phyloP scores from a whole-genome alignment of 1,140 invertebrate genomes.

The Phymastichus coffea region DNA sequence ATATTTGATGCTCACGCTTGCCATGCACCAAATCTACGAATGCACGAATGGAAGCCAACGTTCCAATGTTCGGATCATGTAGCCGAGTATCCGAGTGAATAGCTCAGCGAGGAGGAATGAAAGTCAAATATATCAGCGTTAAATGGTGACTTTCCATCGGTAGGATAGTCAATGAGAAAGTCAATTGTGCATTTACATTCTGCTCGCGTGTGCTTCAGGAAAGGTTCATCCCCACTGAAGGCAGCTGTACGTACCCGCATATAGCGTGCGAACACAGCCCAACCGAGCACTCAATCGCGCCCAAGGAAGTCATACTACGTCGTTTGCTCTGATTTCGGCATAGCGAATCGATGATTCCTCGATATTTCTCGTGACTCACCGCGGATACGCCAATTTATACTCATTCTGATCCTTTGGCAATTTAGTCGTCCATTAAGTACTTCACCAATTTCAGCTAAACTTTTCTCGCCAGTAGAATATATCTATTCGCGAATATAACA shows the following conservation, averaged over 20 bases:
- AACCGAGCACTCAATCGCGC: background rate
- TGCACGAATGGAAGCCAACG: no score
- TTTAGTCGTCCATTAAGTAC: no score
- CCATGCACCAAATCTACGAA: no score
- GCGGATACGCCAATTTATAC: background rate
- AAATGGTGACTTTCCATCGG: background rate
- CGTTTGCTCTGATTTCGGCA: background rate
- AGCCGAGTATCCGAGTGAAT: no score
- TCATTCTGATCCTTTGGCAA: conserved; percentile 10
- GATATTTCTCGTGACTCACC: conserved; percentile 10
- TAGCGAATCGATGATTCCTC: background rate
- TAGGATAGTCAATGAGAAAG: conserved; percentile 1
- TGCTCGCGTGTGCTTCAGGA: background rate
- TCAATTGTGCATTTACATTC: conserved; percentile 1
- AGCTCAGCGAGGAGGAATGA: no score
- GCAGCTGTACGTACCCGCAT: conserved; percentile 19
- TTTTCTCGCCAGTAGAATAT: no score
- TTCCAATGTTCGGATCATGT: no score
- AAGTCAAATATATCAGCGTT: background rate
- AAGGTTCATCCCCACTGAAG: background rate
- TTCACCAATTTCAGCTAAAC: no score
- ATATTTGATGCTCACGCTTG: no score
- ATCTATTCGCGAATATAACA: no score
- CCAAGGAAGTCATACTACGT: background rate
- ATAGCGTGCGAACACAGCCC: conserved; percentile 20